Conservation (phyloP, 2,113 vertebrate genomes). For the Eclectus roratus region DNA sequence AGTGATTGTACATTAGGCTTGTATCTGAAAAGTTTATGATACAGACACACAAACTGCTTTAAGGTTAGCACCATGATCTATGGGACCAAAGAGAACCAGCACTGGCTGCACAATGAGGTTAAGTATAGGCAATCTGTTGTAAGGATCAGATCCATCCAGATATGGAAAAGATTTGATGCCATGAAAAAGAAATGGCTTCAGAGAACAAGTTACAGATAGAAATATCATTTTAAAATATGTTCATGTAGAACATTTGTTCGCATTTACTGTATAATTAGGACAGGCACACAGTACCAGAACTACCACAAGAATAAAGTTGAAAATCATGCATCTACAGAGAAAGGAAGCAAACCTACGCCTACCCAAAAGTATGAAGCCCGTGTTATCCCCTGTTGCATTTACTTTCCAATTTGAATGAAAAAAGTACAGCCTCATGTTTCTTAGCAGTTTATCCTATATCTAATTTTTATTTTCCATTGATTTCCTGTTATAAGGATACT, state of each 20-base stretch:
- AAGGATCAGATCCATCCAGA: not conserved
- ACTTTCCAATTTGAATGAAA: not conserved
- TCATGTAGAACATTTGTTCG: not conserved
- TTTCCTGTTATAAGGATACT: not conserved
- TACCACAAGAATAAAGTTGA: rapidly evolving
- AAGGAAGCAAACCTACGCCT: not conserved
- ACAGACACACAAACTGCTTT: not conserved
- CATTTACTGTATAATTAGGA: not conserved
- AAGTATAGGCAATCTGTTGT: not conserved
- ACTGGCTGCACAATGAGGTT: not conserved
- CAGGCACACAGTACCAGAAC: not conserved
- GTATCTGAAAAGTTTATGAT: not conserved
- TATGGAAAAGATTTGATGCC: not conserved
- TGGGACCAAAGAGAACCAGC: not conserved
- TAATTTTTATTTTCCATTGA: conserved; percentile 15
- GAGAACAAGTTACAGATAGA: not conserved
- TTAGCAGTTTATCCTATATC: not conserved
- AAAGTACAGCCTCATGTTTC: not conserved
- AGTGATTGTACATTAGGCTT: not conserved
- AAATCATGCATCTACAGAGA: not conserved
- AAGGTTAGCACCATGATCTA: not conserved
- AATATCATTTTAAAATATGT: not conserved
- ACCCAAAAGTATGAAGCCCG: not conserved
- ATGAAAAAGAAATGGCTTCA: not conserved
- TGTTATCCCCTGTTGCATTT: not conserved